Percentiles rank a stretch among this genome's conserved stretches.
These are phyloP conservation scores for Thereva unica DNA, from an alignment of 2,888 invertebrate genomes.

Conservation along the genomic window DNA sequence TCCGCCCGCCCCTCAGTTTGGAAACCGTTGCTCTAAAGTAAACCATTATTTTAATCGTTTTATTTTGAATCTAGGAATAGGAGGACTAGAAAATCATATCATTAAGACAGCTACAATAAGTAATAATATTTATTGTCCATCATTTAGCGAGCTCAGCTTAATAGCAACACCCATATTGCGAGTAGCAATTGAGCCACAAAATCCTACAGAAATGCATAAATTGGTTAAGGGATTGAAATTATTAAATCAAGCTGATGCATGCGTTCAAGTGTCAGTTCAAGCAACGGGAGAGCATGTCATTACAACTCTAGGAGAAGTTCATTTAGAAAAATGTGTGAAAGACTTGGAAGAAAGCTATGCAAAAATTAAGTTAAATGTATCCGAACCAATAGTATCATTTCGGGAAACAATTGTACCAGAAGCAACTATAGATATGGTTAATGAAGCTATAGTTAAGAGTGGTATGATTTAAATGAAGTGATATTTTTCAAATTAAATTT, in stretches of 20 bases:
- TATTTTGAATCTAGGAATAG: slow-evolving; percentile 66
- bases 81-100: slow-evolving; percentile 80
- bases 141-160: slow-evolving; percentile 80
- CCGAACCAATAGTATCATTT: slow-evolving; percentile 95
- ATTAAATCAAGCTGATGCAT: slow-evolving; percentile 87
- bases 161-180: slow-evolving; percentile 86
- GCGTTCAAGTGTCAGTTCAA: slow-evolving; percentile 86
- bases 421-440: slow-evolving; percentile 81
- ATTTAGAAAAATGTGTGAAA: slow-evolving; percentile 92
- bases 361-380: slow-evolving; percentile 84
- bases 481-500: background rate
- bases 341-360: slow-evolving; percentile 85
- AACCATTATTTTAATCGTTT: background rate
- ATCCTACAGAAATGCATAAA: slow-evolving; percentile 76
- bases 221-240: slow-evolving; percentile 77
- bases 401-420: slow-evolving; percentile 88
- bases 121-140: slow-evolving; percentile 77
- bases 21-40: slow-evolving; percentile 17
- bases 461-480: slow-evolving; percentile 22
- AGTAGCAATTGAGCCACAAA: slow-evolving; percentile 89
- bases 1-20: too few relatives aligned
- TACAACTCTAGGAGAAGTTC: slow-evolving; percentile 95
- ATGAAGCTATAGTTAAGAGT: slow-evolving; percentile 76
- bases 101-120: slow-evolving; percentile 90
- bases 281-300: slow-evolving; percentile 95